These are phyloP conservation scores for Myiothlypis coronata DNA, from an alignment of 2,797 vertebrate genomes.

Conservation along the genomic window DNA sequence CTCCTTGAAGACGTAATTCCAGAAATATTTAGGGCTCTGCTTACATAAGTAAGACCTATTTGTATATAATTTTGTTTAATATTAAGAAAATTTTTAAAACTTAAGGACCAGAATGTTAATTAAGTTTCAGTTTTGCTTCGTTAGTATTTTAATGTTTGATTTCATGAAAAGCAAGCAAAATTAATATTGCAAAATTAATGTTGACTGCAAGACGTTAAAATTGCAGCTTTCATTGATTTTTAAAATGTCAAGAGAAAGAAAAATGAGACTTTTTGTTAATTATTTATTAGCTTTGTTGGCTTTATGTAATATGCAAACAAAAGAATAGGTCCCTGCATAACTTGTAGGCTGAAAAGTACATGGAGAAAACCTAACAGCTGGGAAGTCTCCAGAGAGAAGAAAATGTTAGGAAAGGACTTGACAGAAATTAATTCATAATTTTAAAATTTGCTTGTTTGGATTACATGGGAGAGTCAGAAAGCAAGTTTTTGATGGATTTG, in stretches of 20 bases:
- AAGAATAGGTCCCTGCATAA: not conserved
- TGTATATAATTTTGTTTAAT: not conserved
- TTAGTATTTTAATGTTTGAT: not conserved
- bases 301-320: not conserved
- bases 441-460: not conserved
- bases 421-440: not conserved
- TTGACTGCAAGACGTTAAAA: not conserved
- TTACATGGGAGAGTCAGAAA: not conserved
- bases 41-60: not conserved
- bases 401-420: not conserved
- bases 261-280: not conserved
- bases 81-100: not conserved
- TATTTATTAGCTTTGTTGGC: not conserved
- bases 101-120: not conserved
- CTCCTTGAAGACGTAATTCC: not conserved
- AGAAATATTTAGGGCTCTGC: not conserved
- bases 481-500: not conserved
- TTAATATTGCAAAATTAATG: not conserved
- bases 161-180: not conserved
- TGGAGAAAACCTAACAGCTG: not conserved
- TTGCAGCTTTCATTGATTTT: not conserved
- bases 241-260: not conserved
- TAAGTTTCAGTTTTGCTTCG: not conserved
- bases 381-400: not conserved
- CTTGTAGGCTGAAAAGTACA: not conserved